Base-by-base conservation (phyloP, 2,888 invertebrate species). In the Diplazon laetatorius region DNA sequence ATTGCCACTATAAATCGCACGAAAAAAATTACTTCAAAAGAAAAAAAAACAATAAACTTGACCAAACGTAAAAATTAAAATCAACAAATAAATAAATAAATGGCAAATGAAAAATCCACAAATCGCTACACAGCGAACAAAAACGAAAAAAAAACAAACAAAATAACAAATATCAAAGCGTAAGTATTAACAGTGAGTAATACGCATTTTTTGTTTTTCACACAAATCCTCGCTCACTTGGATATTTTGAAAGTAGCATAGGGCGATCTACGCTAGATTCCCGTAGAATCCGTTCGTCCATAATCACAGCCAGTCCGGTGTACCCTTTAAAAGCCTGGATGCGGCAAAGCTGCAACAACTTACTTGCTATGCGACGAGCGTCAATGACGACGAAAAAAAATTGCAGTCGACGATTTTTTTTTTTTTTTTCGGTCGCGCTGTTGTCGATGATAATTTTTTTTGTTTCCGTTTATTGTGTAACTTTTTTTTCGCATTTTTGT, bases 321-420 rank as follows among this genome's bases (percentile, higher is more conserved):
- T 80, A 81, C 79, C 79, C 75, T 77, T 77, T 82, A 80, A 78
- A 84, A 83, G 83, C 84, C 83, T 84, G 84, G 84, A 82, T 82
- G 84, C 83, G 83, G 83, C 83, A 83, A 84, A 84, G 84, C 84
- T 84, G 84, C 83, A 84, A 82, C 82, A 83, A 84, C 83, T 84
- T 83, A 84, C 80, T 82, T 78, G 80, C 82, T 82, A 83, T 76
- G 80, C 68, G 75, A n/a, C n/a, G 60, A 75, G 69, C 68, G 62
- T n/a, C 52, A 52, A 68, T 42, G 70, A 70, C 74, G 77, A 77
- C 66, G 44, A 76, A 72, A 77, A n/a, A n/a, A 74, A 77, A 68
- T 57, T 75, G 69, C 75, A 78, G 16, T 68, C 52, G 57, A 71
- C 59, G 57, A 10, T 44, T 69, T 69, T n/a, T n/a, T n/a, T n/a